Conservation (phyloP, 2,888 invertebrate species). For the Platypus cylindrus region DNA sequence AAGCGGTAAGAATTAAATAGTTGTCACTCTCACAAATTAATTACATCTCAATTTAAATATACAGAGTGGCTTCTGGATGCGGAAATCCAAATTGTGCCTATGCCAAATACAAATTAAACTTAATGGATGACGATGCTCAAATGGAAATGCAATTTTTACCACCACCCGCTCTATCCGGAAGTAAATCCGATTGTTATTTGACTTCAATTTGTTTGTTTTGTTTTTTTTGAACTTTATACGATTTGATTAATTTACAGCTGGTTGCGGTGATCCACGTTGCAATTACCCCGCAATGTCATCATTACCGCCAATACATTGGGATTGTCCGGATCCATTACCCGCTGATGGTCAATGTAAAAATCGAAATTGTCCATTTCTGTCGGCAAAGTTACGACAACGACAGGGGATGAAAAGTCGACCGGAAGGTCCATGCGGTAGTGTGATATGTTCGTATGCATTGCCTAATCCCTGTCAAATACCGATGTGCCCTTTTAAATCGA, state of each 20-base stretch:
- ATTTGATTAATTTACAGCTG: constrained; percentile 13
- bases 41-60: constrained; percentile 8
- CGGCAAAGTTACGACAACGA: constrained; percentile 21
- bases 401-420: constrained; percentile 21
- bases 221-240: too few relatives aligned
- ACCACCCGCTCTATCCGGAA: constrained; percentile 19
- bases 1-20: constrained; percentile 4
- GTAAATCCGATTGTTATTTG: too few relatives aligned
- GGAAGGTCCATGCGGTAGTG: constrained; percentile 27
- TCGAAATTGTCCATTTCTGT: constrained; percentile 29
- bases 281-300: constrained; percentile 21
- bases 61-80: constrained; percentile 27
- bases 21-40: neutral
- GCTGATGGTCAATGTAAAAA: constrained; percentile 30
- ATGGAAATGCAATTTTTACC: constrained; percentile 24
- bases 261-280: constrained; percentile 28
- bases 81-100: constrained; percentile 29
- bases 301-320: constrained; percentile 34
- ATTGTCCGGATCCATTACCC: constrained; percentile 34
- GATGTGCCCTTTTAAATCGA: constrained; percentile 11
- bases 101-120: constrained; percentile 27
- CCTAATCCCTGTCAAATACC: constrained; percentile 17
- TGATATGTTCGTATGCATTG: constrained; percentile 27
- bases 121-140: constrained; percentile 26
- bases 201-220: too few relatives aligned